Evolutionary conservation across 2,888 invertebrate species (phyloP).

Genomic region (Molorchus minor): DNA sequence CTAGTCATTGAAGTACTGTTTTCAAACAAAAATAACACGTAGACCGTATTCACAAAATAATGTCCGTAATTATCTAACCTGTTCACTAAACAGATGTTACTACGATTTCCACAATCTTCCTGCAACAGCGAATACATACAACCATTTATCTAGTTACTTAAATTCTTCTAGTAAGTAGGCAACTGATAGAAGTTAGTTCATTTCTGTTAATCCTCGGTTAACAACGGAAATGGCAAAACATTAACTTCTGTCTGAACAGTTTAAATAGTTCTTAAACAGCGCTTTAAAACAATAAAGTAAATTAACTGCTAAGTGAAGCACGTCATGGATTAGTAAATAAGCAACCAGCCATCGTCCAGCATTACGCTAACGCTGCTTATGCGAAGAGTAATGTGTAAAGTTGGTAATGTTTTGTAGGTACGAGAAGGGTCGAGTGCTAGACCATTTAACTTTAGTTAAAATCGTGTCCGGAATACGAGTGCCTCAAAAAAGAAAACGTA

Average conservation of each 20-base stretch:
- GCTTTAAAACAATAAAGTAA: conserved; percentile 13
- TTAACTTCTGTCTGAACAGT: not conserved
- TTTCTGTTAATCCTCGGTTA: not conserved
- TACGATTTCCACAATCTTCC: no score
- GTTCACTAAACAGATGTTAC: no score
- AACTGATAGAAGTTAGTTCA: no score
- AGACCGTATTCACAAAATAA: no score
- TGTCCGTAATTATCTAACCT: no score
- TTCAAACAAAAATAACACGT: no score
- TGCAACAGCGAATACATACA: no score
- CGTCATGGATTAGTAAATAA: conserved; percentile 24
- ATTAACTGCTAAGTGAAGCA: conserved; percentile 20
- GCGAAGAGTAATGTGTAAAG: conserved; percentile 17
- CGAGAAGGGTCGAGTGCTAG: conserved; percentile 10
- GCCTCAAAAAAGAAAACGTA: no score
- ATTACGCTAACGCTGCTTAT: conserved; percentile 12
- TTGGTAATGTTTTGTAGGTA: conserved; percentile 14
- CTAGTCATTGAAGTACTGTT: no score
- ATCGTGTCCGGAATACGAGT: not conserved
- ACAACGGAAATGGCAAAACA: not conserved
- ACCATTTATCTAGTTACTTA: no score
- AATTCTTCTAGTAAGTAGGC: no score
- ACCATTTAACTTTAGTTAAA: not conserved
- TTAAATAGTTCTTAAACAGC: conserved; percentile 9
- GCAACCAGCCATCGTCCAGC: conserved; percentile 20